These are phyloP conservation scores for Acrocyrtus sp. DNA, from an alignment of 2,888 invertebrate genomes.

Conservation along the genomic window DNA sequence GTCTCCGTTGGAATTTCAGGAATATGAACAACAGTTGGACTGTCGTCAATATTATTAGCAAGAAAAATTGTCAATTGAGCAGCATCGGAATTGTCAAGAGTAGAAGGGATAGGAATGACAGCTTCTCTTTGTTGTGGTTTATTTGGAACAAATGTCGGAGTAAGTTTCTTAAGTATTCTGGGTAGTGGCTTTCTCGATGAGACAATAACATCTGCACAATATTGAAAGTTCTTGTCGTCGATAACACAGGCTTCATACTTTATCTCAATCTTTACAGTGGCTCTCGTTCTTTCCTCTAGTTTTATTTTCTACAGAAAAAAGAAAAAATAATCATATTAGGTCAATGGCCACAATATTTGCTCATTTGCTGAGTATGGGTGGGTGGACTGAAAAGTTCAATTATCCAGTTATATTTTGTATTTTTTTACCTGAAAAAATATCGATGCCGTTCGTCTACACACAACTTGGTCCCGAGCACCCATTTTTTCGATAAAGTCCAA, in stretches of 20 bases:
- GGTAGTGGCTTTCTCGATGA: slow-evolving; percentile 5
- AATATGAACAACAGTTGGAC: neutral
- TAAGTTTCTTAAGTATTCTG: neutral
- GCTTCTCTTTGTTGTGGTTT: neutral
- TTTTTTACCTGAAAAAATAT: slow-evolving; percentile 50
- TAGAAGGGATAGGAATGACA: neutral
- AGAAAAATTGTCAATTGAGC: neutral
- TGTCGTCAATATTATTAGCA: neutral
- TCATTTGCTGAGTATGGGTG: neutral
- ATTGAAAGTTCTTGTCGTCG: slow-evolving; percentile 32
- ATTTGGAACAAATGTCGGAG: no score
- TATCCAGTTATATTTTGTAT: no score
- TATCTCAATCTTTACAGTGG: slow-evolving; percentile 28
- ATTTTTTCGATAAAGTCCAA: slow-evolving; percentile 31
- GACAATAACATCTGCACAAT: slow-evolving; percentile 2
- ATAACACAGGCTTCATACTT: slow-evolving; percentile 39
- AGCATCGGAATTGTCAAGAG: neutral
- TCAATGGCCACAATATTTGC: neutral
- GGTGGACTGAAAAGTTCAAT: no score
- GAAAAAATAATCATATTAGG: slow-evolving; percentile 8
- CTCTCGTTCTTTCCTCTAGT: slow-evolving; percentile 46
- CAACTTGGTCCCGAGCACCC: slow-evolving; percentile 41
- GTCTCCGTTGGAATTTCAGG: neutral
- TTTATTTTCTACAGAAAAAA: slow-evolving; percentile 33
- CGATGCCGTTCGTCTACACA: slow-evolving; percentile 28